Evolutionary conservation across 2,888 invertebrate species (phyloP).

Genomic region (Leptarthrus brevirostris): DNA sequence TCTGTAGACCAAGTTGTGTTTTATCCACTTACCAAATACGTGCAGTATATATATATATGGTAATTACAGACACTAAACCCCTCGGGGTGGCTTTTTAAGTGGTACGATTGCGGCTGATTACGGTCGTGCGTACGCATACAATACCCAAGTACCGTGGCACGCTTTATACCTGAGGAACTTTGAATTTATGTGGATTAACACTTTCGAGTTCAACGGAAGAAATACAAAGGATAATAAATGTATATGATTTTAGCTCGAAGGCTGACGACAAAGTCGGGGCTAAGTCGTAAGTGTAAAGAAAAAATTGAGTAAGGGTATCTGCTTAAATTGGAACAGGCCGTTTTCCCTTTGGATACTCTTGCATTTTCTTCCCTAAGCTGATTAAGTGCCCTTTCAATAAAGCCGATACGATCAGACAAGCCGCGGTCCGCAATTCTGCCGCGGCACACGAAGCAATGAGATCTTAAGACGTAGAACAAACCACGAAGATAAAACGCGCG

Average conservation of each 20-base stretch:
- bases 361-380: conserved; percentile 34
- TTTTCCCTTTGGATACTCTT: background rate
- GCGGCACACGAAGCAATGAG: conserved; percentile 30
- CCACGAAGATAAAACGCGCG: background rate
- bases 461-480: background rate
- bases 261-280: conserved; percentile 29
- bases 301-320: conserved; percentile 19
- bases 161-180: conserved; percentile 3
- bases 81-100: conserved; percentile 19
- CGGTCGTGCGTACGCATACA: conserved; percentile 37
- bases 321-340: conserved; percentile 29
- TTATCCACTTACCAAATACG: background rate
- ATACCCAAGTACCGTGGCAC: conserved; percentile 1
- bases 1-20: no score
- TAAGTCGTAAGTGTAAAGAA: background rate
- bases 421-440: conserved; percentile 29
- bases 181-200: conserved; percentile 37
- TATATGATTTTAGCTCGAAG: background rate
- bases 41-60: background rate
- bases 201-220: conserved; percentile 27
- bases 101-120: conserved; percentile 21
- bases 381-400: conserved; percentile 45
- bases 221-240: conserved; percentile 30
- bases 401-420: conserved; percentile 45
- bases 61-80: conserved; percentile 11